phyloP scores from a whole-genome alignment of 2,113 vertebrate species.

The Willisornis vidua region DNA sequence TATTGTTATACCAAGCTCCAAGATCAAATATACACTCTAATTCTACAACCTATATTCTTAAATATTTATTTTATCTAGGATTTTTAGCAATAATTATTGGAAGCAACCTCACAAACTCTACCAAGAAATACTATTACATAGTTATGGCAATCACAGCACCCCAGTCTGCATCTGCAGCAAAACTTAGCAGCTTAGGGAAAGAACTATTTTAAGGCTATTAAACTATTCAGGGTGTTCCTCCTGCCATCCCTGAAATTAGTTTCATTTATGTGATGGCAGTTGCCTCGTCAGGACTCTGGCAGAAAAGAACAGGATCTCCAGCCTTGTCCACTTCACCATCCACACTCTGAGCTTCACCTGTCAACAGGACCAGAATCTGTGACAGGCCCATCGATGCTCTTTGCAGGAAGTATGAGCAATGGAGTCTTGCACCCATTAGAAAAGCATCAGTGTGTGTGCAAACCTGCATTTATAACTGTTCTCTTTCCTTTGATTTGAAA shows the following conservation, averaged over 20 bases:
- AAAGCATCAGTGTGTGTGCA: not conserved
- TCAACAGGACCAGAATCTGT: not conserved
- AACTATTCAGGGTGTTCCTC: not conserved
- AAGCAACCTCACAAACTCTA: not conserved
- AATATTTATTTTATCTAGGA: not conserved
- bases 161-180: not conserved
- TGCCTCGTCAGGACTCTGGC: not conserved
- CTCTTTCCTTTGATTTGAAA: not conserved
- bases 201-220: not conserved
- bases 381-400: not conserved
- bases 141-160: not conserved
- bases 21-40: not conserved
- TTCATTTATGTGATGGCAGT: not conserved
- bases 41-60: not conserved
- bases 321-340: not conserved
- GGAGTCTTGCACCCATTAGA: not conserved
- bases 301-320: not conserved
- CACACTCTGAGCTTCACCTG: not conserved
- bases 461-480: not conserved
- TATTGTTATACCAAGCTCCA: not conserved
- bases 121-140: not conserved
- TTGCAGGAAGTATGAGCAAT: fast-evolving
- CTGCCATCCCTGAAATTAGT: not conserved
- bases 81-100: not conserved
- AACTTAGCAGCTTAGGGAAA: not conserved